A percentile compares a stretch with the other conserved stretches of the same genome.
Evolutionary conservation across 2,797 vertebrate species (phyloP).

Genomic region (Pachyuromys duprasi): DNA sequence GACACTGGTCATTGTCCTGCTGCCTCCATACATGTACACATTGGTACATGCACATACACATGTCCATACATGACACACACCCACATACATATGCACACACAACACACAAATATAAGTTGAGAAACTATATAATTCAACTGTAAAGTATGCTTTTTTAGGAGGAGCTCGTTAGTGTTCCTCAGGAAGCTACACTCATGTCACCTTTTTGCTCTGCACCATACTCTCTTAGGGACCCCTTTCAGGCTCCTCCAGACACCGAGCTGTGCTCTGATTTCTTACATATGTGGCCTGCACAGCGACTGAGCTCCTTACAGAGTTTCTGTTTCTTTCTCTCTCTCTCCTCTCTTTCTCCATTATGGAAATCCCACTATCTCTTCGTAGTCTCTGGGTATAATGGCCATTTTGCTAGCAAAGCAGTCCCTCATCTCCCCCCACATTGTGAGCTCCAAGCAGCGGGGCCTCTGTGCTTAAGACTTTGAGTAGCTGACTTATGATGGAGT

Average conservation of each 20-base stretch:
- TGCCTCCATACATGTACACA: too few relatives aligned
- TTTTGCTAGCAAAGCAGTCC: not conserved
- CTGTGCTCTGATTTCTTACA: not conserved
- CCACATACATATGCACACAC: too few relatives aligned
- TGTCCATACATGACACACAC: not conserved
- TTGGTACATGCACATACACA: not conserved
- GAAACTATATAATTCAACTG: not conserved
- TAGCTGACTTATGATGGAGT: not conserved
- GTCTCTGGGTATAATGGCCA: not conserved
- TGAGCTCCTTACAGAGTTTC: not conserved
- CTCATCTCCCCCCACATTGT: rapidly evolving
- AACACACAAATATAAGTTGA: not conserved
- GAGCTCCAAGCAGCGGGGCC: not conserved
- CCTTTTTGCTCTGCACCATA: not conserved
- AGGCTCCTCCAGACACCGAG: not conserved
- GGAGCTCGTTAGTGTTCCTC: not conserved
- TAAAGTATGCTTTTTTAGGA: not conserved
- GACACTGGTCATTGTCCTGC: not conserved
- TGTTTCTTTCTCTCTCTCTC: too few relatives aligned
- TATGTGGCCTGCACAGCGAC: not conserved
- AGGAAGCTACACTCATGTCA: not conserved
- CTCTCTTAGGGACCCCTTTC: not conserved
- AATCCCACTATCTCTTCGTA: not conserved
- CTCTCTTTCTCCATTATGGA: not conserved
- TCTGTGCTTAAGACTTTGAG: not conserved